Percentiles rank a stretch among this genome's conserved stretches.
These are phyloP conservation scores for Lanistes nyassanus DNA, from an alignment of 1,140 invertebrate genomes.

Conservation along the genomic window DNA sequence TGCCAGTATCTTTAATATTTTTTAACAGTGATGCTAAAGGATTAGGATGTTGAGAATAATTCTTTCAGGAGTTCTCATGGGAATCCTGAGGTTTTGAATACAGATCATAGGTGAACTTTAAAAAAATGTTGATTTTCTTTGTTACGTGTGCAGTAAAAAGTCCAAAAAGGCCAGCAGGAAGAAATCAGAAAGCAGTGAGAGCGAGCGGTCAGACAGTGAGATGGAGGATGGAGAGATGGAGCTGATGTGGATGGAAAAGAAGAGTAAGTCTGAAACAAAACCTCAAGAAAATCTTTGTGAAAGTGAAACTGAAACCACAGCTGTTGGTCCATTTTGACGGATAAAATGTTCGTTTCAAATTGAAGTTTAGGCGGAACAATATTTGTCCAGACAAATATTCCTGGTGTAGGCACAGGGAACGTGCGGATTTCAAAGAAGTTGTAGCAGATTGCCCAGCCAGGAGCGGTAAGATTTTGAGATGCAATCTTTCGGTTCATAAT, in stretches of 20 bases:
- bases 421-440: no score
- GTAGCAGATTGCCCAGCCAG: no score
- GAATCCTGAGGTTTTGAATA: neutral
- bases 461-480: no score
- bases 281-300: neutral
- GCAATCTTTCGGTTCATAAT: neutral
- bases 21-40: neutral
- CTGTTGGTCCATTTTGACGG: neutral
- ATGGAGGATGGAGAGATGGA: constrained; percentile 37
- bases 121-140: constrained; percentile 23
- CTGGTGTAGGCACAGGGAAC: neutral
- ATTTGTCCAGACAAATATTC: neutral
- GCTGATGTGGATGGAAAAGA: constrained; percentile 44
- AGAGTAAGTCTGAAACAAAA: constrained; percentile 21
- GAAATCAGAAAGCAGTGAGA: constrained; percentile 43
- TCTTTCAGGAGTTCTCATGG: neutral
- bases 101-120: neutral
- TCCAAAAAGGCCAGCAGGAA: constrained; percentile 45
- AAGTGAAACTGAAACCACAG: neutral
- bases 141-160: constrained; percentile 47
- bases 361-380: neutral
- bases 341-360: neutral
- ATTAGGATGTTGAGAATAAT: neutral
- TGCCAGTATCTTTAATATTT: neutral
- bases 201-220: constrained; percentile 19